Evolutionary conservation across 2,113 vertebrate species (phyloP).

Genomic region (Tetrao urogallus): DNA sequence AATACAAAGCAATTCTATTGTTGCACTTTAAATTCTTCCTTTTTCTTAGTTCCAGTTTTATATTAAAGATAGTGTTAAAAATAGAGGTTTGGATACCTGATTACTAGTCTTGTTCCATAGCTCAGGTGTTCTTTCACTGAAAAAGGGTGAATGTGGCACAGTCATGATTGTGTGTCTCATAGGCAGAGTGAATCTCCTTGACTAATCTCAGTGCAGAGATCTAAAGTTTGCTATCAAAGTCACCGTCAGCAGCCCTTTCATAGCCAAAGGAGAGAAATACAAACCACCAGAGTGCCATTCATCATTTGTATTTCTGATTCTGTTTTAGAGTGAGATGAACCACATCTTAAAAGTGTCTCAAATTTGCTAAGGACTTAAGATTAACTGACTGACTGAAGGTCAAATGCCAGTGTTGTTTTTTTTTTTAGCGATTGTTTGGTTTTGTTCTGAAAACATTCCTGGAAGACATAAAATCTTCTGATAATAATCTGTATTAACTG

Average conservation of each 20-base stretch:
- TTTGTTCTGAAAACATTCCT: not conserved
- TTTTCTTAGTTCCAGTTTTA: not conserved
- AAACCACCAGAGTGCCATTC: not conserved
- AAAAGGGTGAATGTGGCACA: not conserved
- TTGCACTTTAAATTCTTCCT: not conserved
- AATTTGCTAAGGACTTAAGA: not conserved
- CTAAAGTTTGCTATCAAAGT: not conserved
- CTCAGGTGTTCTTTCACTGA: not conserved
- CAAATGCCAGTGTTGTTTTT: not conserved
- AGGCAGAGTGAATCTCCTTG: not conserved
- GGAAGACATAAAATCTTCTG: not conserved
- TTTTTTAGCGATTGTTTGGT: not conserved
- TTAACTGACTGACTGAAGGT: not conserved
- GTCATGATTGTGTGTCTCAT: not conserved
- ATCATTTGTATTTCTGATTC: not conserved
- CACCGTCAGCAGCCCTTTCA: not conserved
- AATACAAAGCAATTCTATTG: not conserved
- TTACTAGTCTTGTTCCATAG: not conserved
- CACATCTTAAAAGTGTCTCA: not conserved
- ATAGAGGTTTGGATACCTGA: not conserved
- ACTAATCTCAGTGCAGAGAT: not conserved
- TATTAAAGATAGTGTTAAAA: not conserved
- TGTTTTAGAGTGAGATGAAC: not conserved
- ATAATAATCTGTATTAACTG: not conserved
- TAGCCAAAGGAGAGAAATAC: not conserved